Base-by-base conservation (phyloP, 1,140 invertebrate species). In the Drosophila seguyi region DNA sequence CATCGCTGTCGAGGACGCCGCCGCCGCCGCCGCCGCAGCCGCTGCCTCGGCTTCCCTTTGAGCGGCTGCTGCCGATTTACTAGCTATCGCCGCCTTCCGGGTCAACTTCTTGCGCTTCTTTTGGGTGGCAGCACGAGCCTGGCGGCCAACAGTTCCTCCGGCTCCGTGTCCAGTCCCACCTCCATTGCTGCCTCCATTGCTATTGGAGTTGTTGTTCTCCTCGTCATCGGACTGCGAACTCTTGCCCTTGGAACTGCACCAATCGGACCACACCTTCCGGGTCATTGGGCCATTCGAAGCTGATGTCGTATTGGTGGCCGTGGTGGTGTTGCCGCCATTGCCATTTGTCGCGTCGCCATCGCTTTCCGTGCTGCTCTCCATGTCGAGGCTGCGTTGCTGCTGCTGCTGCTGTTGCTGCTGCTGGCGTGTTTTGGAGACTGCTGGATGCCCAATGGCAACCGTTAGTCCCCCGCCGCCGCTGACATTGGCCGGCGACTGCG, bases 261-360 rank as follows among this genome's bases (percentile, higher is more conserved):
- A 96, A 90, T 96, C 95, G 22, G 95, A 95, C 96, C 96, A 97
- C 38, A 96, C 95, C 75, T 95, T 93, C 10, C 96, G 93, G 1
- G 96, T 97, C 39, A 96, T 96, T 10, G 84, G 84, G 4, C 90
- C 81, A 48, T 82, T 82, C 25, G 81, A 79, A 7, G 73, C 68
- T 6, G 85, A 86, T 2, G 85, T 90, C 4, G 96, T 96, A 13
- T 95, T 96, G 10, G 76, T 83, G 20, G 83, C 58, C 8, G 96
- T 96, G 6, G 95, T 96, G 48, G 75, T 86, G 52, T 79, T 90
- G n/a, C 80, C 84, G 0, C 84, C 73, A 78, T 84, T 84, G 4
- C 84, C 85, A 60, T 85, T 95, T 79, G 93, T 94, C 38, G 94
- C 81, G 38, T 92, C 92, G 25, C 93, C 93, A 59, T 94, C 91